phyloP scores from a whole-genome alignment of 2,888 invertebrate genomes.

The Cyrtodaria siliqua region DNA sequence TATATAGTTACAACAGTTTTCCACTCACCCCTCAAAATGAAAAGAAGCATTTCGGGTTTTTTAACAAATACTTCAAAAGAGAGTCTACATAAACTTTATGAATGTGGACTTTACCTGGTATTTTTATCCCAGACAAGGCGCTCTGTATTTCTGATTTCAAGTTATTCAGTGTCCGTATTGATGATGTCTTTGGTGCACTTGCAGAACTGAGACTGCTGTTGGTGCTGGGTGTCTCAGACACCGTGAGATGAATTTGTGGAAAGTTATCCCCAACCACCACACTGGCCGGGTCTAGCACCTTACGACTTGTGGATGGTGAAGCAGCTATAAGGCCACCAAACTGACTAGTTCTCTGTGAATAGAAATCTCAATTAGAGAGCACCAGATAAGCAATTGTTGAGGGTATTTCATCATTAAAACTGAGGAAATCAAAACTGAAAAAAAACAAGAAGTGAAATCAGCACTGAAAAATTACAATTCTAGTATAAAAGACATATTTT shows the following conservation, averaged over 20 bases:
- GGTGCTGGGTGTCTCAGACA: slow-evolving; percentile 28
- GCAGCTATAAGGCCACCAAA: slow-evolving; percentile 42
- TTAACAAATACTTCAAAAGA: too few relatives aligned
- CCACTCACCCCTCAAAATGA: too few relatives aligned
- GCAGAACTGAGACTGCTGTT: slow-evolving; percentile 48
- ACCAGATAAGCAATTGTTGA: too few relatives aligned
- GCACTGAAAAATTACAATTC: too few relatives aligned
- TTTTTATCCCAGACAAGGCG: slow-evolving; percentile 55
- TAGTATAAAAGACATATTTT: too few relatives aligned
- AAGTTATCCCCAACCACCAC: slow-evolving; percentile 12
- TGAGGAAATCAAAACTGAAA: too few relatives aligned
- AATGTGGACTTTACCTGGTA: slow-evolving; percentile 41
- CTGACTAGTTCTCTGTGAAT: slow-evolving; percentile 21
- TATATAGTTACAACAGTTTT: too few relatives aligned
- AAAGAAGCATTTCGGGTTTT: too few relatives aligned
- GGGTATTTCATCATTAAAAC: too few relatives aligned
- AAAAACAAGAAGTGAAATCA: too few relatives aligned
- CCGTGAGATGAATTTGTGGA: slow-evolving; percentile 35
- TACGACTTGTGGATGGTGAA: slow-evolving; percentile 2
- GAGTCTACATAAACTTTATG: too few relatives aligned
- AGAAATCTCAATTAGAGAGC: too few relatives aligned
- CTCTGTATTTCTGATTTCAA: slow-evolving; percentile 71
- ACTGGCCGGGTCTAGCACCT: background rate
- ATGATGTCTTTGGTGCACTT: slow-evolving; percentile 12
- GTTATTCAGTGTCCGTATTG: slow-evolving; percentile 63